Percentiles rank a stretch among this genome's conserved stretches.
phyloP scores from a whole-genome alignment of 2,797 vertebrate species.

The Ctenopoma kingsleyae region DNA sequence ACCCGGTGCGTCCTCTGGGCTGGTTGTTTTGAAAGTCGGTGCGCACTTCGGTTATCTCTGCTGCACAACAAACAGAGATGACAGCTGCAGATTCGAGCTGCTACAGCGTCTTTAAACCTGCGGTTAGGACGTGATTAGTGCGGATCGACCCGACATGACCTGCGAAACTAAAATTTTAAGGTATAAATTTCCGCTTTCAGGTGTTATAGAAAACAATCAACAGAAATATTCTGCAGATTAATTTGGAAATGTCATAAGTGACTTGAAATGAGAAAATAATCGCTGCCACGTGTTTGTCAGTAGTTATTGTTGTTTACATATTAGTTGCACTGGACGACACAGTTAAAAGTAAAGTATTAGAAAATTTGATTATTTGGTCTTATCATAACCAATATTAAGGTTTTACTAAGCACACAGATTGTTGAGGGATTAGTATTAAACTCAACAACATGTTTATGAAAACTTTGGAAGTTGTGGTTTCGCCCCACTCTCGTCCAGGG shows the following conservation, averaged over 20 bases:
- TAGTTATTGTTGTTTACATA: neutral
- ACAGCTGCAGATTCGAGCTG: conserved; percentile 39
- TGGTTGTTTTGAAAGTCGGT: conserved; percentile 34
- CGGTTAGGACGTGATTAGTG: conserved; percentile 39
- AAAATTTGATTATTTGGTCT: neutral
- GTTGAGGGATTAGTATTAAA: neutral
- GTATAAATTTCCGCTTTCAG: neutral
- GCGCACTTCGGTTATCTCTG: conserved; percentile 39
- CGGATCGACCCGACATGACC: conserved; percentile 19
- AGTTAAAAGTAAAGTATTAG: neutral
- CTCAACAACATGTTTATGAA: neutral
- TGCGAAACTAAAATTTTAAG: neutral
- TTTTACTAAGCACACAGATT: neutral
- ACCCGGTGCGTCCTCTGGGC: conserved; percentile 9
- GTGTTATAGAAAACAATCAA: neutral
- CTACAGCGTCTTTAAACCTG: conserved; percentile 13
- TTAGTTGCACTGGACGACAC: neutral
- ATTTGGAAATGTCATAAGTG: neutral
- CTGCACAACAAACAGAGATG: conserved; percentile 38
- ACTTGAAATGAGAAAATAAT: neutral
- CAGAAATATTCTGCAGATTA: neutral
- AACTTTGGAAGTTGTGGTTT: neutral
- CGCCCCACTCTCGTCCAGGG: neutral
- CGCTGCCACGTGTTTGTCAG: neutral
- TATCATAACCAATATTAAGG: neutral